Conservation (phyloP, 1,140 invertebrate species). For the Bombus ignitus region DNA sequence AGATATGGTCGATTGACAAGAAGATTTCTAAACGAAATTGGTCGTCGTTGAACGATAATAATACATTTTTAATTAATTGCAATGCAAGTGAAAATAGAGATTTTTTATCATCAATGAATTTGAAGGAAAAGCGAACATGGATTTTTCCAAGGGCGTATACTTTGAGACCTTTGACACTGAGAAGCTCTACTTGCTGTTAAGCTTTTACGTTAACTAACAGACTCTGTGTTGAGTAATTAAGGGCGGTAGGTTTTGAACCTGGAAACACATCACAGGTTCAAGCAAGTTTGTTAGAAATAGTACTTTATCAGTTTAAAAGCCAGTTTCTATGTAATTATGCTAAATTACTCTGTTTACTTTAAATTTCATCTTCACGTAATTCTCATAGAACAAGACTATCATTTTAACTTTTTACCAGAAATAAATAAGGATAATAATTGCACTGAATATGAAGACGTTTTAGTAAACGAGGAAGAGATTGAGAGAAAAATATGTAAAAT, state of each 20-base stretch:
- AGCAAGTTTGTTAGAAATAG: not conserved
- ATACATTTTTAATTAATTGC: not conserved
- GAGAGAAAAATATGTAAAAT: too few species aligned
- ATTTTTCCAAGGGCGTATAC: not conserved
- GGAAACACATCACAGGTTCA: not conserved
- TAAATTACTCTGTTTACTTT: not conserved
- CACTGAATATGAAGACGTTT: too few species aligned
- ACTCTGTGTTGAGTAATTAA: not conserved
- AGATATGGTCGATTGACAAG: too few species aligned
- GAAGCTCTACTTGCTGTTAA: not conserved
- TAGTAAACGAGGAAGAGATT: too few species aligned
- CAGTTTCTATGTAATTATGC: not conserved
- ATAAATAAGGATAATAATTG: too few species aligned
- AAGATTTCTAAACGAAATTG: too few species aligned
- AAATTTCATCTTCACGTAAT: not conserved
- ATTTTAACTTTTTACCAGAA: not conserved
- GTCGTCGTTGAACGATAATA: too few species aligned
- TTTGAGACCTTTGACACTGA: not conserved
- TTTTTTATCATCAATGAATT: not conserved
- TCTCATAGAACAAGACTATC: not conserved
- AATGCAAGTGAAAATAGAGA: not conserved
- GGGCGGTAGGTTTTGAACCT: not conserved
- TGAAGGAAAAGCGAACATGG: not conserved
- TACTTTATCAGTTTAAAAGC: not conserved
- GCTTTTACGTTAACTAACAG: not conserved